A percentile compares a stretch with the other conserved stretches of the same genome.
Conservation (phyloP, 2,888 invertebrate species). For the Tinea trinotella region DNA sequence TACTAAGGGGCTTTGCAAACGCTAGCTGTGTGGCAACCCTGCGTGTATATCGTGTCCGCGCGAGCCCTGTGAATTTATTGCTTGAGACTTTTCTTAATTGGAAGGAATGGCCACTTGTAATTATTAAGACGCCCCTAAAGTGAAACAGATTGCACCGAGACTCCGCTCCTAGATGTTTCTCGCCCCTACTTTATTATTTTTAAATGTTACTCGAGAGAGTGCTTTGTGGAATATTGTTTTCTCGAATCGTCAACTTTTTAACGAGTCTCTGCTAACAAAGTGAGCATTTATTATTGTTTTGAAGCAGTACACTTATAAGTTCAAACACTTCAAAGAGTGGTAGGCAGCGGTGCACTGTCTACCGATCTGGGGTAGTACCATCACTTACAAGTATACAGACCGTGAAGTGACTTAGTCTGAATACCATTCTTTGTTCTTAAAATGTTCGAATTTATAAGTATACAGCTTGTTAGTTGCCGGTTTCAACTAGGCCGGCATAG, state of each 20-base stretch:
- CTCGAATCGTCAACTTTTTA: slow-evolving; percentile 13
- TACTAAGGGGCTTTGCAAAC: background rate
- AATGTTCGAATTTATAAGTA: too few relatives aligned
- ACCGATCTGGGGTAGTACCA: too few relatives aligned
- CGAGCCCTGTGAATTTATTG: slow-evolving; percentile 69
- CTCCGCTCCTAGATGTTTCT: slow-evolving; percentile 41
- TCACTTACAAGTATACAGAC: too few relatives aligned
- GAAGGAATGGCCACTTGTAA: slow-evolving; percentile 73
- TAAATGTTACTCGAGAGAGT: slow-evolving; percentile 13
- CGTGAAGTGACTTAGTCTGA: too few relatives aligned
- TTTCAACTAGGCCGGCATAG: too few relatives aligned
- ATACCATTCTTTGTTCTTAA: too few relatives aligned
- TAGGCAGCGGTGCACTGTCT: too few relatives aligned
- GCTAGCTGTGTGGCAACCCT: background rate
- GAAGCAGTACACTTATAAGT: too few relatives aligned
- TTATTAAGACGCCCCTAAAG: slow-evolving; percentile 71
- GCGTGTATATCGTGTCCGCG: slow-evolving; percentile 27
- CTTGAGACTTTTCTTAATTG: slow-evolving; percentile 70
- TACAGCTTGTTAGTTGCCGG: too few relatives aligned
- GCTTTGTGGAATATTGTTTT: slow-evolving; percentile 16
- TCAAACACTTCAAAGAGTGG: too few relatives aligned
- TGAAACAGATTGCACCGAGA: slow-evolving; percentile 69
- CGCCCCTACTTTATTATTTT: slow-evolving; percentile 16
- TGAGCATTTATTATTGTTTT: background rate
- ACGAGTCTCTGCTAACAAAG: background rate